phyloP scores from a whole-genome alignment of 2,888 invertebrate genomes.

The Xestobium rufovillosum region DNA sequence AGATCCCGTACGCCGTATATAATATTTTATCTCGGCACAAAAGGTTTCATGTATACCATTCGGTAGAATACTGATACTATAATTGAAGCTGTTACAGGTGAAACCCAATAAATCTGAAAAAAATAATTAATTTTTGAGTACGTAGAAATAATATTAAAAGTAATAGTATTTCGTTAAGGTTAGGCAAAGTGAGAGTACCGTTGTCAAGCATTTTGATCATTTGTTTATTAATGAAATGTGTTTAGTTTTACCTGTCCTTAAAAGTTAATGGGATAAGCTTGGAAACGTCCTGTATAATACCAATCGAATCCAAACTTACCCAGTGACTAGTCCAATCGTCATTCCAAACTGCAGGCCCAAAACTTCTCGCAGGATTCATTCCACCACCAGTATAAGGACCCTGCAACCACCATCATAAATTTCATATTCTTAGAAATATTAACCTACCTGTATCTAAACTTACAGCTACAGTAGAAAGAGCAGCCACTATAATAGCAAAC shows the following conservation, averaged over 20 bases:
- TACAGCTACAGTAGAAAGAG: conserved; percentile 58
- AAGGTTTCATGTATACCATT: no score
- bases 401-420: conserved; percentile 28
- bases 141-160: no score
- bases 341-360: conserved; percentile 66
- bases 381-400: conserved; percentile 56
- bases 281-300: no score
- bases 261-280: no score
- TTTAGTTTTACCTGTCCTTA: no score
- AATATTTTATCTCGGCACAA: no score
- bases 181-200: no score
- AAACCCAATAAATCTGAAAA: conserved; percentile 38
- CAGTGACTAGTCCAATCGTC: conserved; percentile 59
- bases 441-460: conserved; percentile 28
- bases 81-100: conserved; percentile 32
- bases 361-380: conserved; percentile 61
- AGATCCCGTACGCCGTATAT: no score
- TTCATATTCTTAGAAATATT: conserved; percentile 5
- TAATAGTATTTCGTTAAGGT: no score
- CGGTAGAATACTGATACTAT: conserved; percentile 31
- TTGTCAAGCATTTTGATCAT: no score
- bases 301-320: no score
- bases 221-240: no score
- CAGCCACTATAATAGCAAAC: conserved; percentile 59
- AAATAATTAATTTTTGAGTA: conserved; percentile 12